These are phyloP conservation scores for Diorhabda carinulata DNA, from an alignment of 1,140 invertebrate species.

Conservation along the genomic window DNA sequence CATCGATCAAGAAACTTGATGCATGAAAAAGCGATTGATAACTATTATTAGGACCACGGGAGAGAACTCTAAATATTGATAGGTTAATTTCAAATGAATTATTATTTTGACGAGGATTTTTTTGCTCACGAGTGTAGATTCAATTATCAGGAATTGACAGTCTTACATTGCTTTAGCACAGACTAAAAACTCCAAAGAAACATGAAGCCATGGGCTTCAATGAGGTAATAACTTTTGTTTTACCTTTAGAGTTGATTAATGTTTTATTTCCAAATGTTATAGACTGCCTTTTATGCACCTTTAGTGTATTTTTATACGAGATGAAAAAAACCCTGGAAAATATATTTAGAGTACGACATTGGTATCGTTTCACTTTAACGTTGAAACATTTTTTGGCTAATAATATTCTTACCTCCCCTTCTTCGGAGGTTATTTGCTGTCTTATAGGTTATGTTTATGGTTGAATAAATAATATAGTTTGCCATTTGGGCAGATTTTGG, in stretches of 20 bases:
- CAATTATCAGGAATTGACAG: no score
- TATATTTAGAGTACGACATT: no score
- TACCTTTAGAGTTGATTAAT: no score
- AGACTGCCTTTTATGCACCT: no score
- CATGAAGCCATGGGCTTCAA: background rate
- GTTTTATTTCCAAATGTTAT: no score
- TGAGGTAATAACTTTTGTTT: no score
- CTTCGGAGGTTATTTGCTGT: slow-evolving; percentile 13
- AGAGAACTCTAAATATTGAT: background rate
- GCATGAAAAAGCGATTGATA: background rate
- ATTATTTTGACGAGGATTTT: background rate
- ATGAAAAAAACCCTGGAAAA: no score
- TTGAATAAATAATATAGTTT: slow-evolving; percentile 21
- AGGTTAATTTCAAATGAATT: no score
- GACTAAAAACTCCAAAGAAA: background rate
- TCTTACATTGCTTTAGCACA: no score
- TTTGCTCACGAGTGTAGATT: no score
- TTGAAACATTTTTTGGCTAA: slow-evolving; percentile 10
- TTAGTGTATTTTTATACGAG: no score
- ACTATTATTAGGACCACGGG: background rate
- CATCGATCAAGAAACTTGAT: background rate
- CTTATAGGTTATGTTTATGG: slow-evolving; percentile 22
- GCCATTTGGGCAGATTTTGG: slow-evolving; percentile 8
- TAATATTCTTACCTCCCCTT: slow-evolving; percentile 9
- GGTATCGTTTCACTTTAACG: no score